phyloP scores from a whole-genome alignment of 2,888 invertebrate species.

The Eupithecia subfuscata region DNA sequence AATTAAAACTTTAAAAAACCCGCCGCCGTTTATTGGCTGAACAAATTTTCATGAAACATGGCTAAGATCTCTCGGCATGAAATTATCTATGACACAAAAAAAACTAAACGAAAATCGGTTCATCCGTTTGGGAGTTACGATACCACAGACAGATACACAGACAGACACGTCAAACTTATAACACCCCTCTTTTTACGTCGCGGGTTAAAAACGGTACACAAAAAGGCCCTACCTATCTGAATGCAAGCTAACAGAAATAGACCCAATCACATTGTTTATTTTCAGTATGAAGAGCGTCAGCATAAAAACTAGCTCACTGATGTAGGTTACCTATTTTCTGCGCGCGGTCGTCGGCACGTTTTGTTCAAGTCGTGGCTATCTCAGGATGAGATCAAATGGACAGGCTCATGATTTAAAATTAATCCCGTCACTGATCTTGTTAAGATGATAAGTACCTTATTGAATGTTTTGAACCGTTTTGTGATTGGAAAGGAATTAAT shows the following conservation, averaged over 20 bases:
- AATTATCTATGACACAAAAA: too few species aligned
- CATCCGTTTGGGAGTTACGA: too few species aligned
- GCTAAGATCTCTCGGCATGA: too few species aligned
- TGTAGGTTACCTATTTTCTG: conserved; percentile 29
- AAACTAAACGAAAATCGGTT: too few species aligned
- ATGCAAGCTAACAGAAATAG: background rate
- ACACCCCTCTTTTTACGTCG: too few species aligned
- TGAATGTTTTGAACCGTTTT: background rate
- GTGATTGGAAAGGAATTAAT: too few species aligned
- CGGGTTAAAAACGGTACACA: background rate
- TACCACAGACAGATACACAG: too few species aligned
- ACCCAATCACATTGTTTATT: background rate
- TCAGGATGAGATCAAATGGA: conserved; percentile 19
- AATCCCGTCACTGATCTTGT: conserved; percentile 16
- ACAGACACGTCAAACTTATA: too few species aligned
- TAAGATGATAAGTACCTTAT: background rate
- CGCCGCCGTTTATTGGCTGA: too few species aligned
- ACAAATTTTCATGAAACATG: too few species aligned
- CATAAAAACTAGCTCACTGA: conserved; percentile 9
- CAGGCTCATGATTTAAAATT: conserved; percentile 26
- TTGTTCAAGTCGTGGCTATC: conserved; percentile 21
- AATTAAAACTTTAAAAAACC: too few species aligned
- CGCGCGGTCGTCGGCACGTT: conserved; percentile 18
- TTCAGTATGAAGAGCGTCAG: conserved; percentile 5
- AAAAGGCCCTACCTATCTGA: background rate